Conservation (phyloP, 2,888 invertebrate genomes). For the Anoncus sp. region DNA sequence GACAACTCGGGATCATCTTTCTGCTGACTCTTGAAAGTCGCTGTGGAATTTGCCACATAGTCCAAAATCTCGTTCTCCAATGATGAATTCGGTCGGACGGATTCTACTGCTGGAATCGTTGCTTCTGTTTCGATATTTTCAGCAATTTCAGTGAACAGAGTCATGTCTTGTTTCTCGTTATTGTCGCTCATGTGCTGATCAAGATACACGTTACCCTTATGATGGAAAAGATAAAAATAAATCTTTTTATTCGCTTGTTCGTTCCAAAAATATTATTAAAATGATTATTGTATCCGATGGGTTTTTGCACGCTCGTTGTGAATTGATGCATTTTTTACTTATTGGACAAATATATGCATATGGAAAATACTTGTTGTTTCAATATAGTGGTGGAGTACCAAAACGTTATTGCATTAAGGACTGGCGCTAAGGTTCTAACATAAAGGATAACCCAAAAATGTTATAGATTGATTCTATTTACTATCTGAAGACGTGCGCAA, state of each 20-base stretch:
- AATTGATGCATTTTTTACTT: no score
- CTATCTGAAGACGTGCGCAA: no score
- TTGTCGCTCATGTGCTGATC: slow-evolving; percentile 36
- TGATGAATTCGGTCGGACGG: slow-evolving; percentile 6
- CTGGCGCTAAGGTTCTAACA: no score
- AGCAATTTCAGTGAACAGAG: neutral
- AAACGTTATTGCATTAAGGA: no score
- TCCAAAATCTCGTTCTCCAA: slow-evolving; percentile 86
- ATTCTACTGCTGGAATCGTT: slow-evolving; percentile 46
- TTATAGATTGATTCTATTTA: no score
- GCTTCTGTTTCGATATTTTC: slow-evolving; percentile 7
- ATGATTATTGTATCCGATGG: no score
- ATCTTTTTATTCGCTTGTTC: neutral
- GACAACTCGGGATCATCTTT: slow-evolving; percentile 90
- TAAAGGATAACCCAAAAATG: no score
- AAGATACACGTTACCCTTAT: neutral
- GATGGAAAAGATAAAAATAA: slow-evolving; percentile 5
- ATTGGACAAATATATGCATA: no score
- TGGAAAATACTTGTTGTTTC: no score
- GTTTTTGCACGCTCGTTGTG: no score
- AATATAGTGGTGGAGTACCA: neutral
- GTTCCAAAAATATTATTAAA: neutral
- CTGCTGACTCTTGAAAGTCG: slow-evolving; percentile 92
- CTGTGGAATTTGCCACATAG: slow-evolving; percentile 83
- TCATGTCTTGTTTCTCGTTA: slow-evolving; percentile 32